Percentiles rank a stretch among this genome's conserved stretches.
Evolutionary conservation across 2,888 invertebrate species (phyloP).

Genomic region (Trisateles emortualis): DNA sequence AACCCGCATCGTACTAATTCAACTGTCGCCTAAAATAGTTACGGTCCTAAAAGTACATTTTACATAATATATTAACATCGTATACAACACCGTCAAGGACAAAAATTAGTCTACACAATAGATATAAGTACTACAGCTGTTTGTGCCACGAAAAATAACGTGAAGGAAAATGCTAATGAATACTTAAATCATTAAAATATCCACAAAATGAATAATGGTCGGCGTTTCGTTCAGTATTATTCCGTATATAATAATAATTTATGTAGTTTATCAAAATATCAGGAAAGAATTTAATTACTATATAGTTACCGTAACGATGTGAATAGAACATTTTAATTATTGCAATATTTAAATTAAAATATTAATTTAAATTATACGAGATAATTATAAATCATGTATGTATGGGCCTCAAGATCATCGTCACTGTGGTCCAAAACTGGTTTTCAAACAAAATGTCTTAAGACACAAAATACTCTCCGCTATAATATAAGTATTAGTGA

Average conservation of each 20-base stretch:
- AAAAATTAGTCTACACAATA: not conserved
- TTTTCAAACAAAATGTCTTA: too few relatives aligned
- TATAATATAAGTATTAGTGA: too few relatives aligned
- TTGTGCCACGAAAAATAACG: constrained; percentile 50
- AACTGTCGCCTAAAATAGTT: too few relatives aligned
- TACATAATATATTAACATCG: not conserved
- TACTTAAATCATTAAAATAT: constrained; percentile 8
- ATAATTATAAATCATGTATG: too few relatives aligned
- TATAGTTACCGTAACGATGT: not conserved
- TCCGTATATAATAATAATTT: too few relatives aligned
- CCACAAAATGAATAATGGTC: constrained; percentile 6
- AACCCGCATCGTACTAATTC: too few relatives aligned
- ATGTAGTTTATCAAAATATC: not conserved
- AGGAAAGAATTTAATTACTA: not conserved
- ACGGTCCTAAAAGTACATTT: too few relatives aligned
- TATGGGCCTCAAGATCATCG: too few relatives aligned
- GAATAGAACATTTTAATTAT: not conserved
- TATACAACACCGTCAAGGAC: constrained; percentile 6
- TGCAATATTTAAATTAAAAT: too few relatives aligned
- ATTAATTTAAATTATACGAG: too few relatives aligned
- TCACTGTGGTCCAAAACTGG: too few relatives aligned
- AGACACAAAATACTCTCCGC: too few relatives aligned
- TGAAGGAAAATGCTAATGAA: constrained; percentile 44
- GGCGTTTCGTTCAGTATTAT: not conserved
- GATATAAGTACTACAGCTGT: constrained; percentile 13